Conservation (phyloP, 2,797 vertebrate genomes). For the Gadopsis marmoratus region DNA sequence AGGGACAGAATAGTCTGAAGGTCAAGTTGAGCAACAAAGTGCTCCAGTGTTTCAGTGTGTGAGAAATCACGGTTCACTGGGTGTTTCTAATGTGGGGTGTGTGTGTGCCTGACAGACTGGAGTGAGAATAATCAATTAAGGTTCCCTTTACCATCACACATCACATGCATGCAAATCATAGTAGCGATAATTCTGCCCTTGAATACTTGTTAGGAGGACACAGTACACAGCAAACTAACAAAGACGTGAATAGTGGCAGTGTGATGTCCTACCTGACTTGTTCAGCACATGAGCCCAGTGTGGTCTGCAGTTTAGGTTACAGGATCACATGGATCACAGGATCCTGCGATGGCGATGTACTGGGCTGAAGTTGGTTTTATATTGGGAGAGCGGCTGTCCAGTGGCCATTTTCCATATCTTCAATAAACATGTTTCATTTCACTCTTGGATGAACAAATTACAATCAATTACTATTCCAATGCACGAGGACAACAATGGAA, state of each 20-base stretch:
- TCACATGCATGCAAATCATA: constrained; percentile 2
- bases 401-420: neutral
- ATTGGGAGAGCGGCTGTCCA: neutral
- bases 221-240: neutral
- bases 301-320: constrained; percentile 16
- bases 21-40: constrained; percentile 50
- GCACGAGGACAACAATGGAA: neutral
- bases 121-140: constrained; percentile 30
- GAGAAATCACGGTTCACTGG: constrained; percentile 4
- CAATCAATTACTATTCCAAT: neutral
- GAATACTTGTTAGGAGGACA: neutral
- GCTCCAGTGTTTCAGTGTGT: constrained; percentile 32
- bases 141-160: neutral
- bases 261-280: constrained; percentile 25
- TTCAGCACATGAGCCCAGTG: constrained; percentile 7
- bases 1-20: constrained; percentile 27
- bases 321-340: neutral
- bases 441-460: neutral
- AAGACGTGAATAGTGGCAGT: neutral
- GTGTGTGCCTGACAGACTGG: constrained; percentile 12
- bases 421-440: neutral
- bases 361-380: constrained; percentile 38
- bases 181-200: neutral
- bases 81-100: neutral
- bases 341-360: neutral